Conservation (phyloP, 2,113 vertebrate genomes). For the Nanorana parkeri region DNA sequence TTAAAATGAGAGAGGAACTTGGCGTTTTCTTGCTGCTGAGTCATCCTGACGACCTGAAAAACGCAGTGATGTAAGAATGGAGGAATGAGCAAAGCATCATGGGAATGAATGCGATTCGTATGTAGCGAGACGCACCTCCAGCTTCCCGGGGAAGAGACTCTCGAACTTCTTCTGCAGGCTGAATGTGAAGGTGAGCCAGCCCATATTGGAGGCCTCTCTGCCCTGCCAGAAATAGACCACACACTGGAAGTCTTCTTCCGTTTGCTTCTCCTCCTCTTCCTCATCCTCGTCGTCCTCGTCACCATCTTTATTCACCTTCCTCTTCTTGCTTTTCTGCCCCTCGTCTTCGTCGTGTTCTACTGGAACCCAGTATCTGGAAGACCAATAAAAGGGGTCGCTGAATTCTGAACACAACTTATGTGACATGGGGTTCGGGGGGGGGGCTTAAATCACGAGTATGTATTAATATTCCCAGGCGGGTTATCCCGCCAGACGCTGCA, state of each 20-base stretch:
- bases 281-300: slow-evolving; percentile 66
- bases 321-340: slow-evolving; percentile 62
- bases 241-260: slow-evolving; percentile 97
- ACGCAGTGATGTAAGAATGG: neutral
- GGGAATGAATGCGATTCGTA: neutral
- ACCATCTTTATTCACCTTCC: slow-evolving; percentile 52
- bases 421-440: too few relatives aligned
- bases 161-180: slow-evolving; percentile 98
- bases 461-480: too few relatives aligned
- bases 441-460: too few relatives aligned
- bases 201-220: slow-evolving; percentile 97
- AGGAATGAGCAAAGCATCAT: too few relatives aligned
- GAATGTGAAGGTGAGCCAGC: slow-evolving; percentile 98
- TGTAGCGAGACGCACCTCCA: slow-evolving; percentile 76
- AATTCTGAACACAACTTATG: neutral
- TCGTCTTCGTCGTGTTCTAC: slow-evolving; percentile 91
- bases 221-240: slow-evolving; percentile 99
- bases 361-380: slow-evolving; percentile 91
- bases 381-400: neutral
- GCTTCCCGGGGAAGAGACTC: slow-evolving; percentile 93
- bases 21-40: slow-evolving; percentile 97
- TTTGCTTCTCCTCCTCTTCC: slow-evolving; percentile 87
- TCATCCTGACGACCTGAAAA: slow-evolving; percentile 93
- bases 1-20: slow-evolving; percentile 98
- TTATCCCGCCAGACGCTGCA: too few relatives aligned